A percentile compares a stretch with the other conserved stretches of the same genome.
phyloP scores from a whole-genome alignment of 2,113 vertebrate species.

The Microcebus jonahi region DNA sequence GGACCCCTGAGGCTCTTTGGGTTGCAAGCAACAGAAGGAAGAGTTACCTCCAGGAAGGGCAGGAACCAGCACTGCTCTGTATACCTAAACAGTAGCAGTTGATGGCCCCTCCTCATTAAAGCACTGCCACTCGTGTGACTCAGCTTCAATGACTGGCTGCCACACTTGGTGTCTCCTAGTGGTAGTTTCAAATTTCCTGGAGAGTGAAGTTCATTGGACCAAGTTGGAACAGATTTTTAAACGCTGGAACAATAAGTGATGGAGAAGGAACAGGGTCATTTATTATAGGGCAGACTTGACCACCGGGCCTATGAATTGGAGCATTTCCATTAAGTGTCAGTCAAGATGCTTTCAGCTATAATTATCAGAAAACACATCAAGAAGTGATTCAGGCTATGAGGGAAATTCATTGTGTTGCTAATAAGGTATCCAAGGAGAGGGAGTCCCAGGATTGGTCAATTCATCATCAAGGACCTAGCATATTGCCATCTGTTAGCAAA shows the following conservation, averaged over 20 bases:
- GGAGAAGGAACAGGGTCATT: background rate
- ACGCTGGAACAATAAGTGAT: background rate
- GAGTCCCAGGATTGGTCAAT: background rate
- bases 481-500: conserved; percentile 12
- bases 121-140: background rate
- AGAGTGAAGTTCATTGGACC: conserved; percentile 13
- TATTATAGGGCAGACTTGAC: background rate
- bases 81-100: background rate
- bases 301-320: background rate
- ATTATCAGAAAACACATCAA: conserved; percentile 1
- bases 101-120: background rate
- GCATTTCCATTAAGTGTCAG: background rate
- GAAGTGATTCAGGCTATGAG: background rate
- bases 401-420: conserved; percentile 11
- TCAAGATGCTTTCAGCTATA: background rate
- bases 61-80: background rate
- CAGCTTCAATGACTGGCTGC: background rate
- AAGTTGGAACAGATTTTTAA: conserved; percentile 41
- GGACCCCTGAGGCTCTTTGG: background rate
- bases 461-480: background rate
- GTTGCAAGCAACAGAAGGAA: conserved; percentile 31
- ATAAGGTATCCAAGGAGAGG: background rate
- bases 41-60: background rate
- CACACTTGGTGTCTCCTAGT: background rate
- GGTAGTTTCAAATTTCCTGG: background rate